Evolutionary conservation across 37 sponge, comb jelly and placozoan species (phyloP).

Genomic region (Eunapius fragilis): DNA sequence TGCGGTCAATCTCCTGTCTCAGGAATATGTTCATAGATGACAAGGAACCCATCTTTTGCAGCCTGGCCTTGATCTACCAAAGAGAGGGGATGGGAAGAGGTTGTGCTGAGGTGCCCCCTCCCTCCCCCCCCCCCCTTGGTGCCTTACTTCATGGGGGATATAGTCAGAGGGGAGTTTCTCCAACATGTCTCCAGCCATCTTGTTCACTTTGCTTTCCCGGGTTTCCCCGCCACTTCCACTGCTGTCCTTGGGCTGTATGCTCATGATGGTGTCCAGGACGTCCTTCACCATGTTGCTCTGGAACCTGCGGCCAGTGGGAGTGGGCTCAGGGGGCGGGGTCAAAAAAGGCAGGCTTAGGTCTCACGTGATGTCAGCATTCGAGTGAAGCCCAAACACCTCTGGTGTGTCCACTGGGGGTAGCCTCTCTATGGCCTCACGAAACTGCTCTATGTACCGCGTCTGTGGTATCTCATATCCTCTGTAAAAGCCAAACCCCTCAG

Average conservation of each 20-base stretch:
- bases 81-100: background rate
- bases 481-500: conserved; percentile 80
- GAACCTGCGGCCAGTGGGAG: conserved; percentile 41
- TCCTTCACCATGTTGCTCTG: conserved; percentile 95
- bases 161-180: conserved; percentile 94
- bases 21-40: conserved; percentile 99
- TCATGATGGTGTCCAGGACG: conserved; percentile 93
- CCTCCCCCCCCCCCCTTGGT: no score
- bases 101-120: no score
- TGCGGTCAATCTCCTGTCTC: conserved; percentile 97
- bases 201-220: conserved; percentile 89
- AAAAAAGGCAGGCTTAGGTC: background rate
- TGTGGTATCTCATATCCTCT: conserved; percentile 93
- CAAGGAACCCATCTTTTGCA: conserved; percentile 91
- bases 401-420: conserved; percentile 96
- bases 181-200: conserved; percentile 92
- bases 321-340: background rate
- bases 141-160: conserved; percentile 89
- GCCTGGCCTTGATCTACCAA: conserved; percentile 82
- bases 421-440: conserved; percentile 88
- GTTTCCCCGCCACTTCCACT: conserved; percentile 96
- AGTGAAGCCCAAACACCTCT: conserved; percentile 97
- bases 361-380: conserved; percentile 98
- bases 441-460: conserved; percentile 77
- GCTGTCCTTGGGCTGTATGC: conserved; percentile 99